phyloP scores from a whole-genome alignment of 2,113 vertebrate genomes.

The Suncus etruscus region DNA sequence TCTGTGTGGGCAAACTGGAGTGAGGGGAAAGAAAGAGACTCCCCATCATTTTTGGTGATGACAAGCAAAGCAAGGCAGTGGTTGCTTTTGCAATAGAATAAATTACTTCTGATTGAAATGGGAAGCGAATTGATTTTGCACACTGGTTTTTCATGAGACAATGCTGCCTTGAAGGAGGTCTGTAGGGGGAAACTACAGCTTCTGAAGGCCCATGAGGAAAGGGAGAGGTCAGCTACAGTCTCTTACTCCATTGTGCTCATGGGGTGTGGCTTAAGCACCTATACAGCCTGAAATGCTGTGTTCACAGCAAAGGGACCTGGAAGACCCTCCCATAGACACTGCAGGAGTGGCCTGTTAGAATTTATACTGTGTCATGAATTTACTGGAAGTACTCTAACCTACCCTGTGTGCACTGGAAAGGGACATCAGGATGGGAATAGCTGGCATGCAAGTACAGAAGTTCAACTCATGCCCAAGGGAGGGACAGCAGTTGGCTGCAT shows the following conservation, averaged over 20 bases:
- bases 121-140: slow-evolving; percentile 72
- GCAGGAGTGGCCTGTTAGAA: neutral
- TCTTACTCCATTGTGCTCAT: neutral
- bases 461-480: neutral
- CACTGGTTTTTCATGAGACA: slow-evolving; percentile 43
- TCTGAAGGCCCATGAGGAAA: neutral
- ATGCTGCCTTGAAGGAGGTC: neutral
- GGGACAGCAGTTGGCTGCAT: too few species aligned
- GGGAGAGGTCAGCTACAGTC: fast-evolving
- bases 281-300: neutral
- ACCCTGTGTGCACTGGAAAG: neutral
- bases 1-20: neutral
- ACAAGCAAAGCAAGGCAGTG: neutral
- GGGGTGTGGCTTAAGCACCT: neutral
- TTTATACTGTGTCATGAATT: neutral
- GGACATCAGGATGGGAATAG: neutral
- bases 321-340: neutral
- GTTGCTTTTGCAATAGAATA: slow-evolving; percentile 67
- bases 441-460: neutral
- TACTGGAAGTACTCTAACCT: neutral
- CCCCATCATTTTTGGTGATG: neutral
- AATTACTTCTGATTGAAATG: slow-evolving; percentile 77
- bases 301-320: neutral
- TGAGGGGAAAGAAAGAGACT: slow-evolving; percentile 22
- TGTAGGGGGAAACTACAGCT: neutral